Evolutionary conservation across 2,113 vertebrate species (phyloP).

Genomic region (Australoheros scitulus): DNA sequence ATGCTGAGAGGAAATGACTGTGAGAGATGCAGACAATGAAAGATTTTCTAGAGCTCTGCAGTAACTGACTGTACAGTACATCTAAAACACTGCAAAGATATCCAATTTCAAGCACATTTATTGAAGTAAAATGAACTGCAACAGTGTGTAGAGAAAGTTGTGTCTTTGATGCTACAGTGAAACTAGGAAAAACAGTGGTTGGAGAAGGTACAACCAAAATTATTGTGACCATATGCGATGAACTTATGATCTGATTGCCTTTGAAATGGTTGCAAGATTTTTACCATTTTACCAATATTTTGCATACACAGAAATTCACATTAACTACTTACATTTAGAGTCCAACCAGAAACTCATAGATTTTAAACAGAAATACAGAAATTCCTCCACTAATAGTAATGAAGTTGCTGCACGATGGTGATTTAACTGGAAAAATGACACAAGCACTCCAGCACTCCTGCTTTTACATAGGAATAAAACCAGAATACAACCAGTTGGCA

Average conservation of each 20-base stretch:
- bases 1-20: conserved; percentile 46
- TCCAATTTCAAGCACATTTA: background rate
- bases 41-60: background rate
- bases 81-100: background rate
- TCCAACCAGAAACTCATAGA: background rate
- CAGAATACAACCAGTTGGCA: background rate
- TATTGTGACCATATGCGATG: background rate
- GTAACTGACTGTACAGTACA: background rate
- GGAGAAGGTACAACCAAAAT: too few species aligned
- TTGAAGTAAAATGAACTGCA: background rate
- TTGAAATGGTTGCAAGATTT: too few species aligned
- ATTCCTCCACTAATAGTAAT: background rate
- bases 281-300: too few species aligned
- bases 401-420: background rate
- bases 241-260: background rate
- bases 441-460: accelerated
- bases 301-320: too few species aligned
- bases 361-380: background rate
- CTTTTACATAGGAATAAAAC: background rate
- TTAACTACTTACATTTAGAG: too few species aligned
- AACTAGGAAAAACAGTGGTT: background rate
- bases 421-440: background rate
- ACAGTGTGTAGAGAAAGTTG: background rate
- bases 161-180: background rate
- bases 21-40: background rate